These are phyloP conservation scores for Macrotis lagotis DNA, from an alignment of 2,113 vertebrate species.

Conservation along the genomic window DNA sequence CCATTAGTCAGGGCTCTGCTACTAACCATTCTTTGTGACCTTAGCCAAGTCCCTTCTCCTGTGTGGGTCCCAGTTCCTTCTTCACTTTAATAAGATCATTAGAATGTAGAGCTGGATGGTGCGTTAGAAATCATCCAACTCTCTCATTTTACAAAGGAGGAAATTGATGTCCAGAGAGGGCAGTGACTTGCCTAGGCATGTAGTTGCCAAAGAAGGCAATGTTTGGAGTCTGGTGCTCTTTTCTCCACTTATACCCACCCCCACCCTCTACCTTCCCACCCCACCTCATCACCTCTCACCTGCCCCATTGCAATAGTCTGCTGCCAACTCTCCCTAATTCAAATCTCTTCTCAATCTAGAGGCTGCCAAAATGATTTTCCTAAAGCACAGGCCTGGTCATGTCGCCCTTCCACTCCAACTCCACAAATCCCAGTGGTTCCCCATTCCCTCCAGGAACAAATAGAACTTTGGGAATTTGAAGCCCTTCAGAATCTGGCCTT, in stretches of 20 bases:
- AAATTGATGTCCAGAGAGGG: neutral
- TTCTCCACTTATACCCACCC: neutral
- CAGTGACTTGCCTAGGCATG: neutral
- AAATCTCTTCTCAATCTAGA: neutral
- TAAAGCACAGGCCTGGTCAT: neutral
- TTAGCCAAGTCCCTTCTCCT: neutral
- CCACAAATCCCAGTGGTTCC: neutral
- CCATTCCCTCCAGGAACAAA: neutral
- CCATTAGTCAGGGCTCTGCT: neutral
- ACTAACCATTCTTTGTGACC: neutral
- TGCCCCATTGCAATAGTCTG: neutral
- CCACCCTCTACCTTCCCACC: no score
- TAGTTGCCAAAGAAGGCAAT: neutral
- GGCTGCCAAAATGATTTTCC: neutral
- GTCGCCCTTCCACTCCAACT: neutral
- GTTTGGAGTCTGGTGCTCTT: neutral
- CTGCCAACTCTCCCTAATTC: neutral
- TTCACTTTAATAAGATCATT: neutral
- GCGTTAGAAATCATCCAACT: neutral
- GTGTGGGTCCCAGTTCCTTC: neutral
- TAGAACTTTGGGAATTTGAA: neutral
- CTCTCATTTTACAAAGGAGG: neutral
- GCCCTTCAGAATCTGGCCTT: neutral
- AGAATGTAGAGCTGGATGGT: neutral
- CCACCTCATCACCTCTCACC: neutral